Evolutionary conservation across 2,797 vertebrate species (phyloP).

Genomic region (Alfaro cultratus): DNA sequence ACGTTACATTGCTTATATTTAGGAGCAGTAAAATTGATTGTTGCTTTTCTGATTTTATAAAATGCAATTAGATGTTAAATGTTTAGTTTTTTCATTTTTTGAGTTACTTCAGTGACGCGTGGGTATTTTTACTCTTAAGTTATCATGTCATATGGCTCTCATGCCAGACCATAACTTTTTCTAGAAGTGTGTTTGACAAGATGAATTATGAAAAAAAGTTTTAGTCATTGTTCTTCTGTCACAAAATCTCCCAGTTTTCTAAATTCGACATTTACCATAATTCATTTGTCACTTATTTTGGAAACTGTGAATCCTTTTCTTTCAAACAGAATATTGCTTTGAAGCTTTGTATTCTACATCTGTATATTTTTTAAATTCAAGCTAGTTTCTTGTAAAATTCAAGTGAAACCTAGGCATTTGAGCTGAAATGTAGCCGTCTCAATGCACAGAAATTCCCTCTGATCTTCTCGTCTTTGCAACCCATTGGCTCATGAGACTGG

Average conservation of each 20-base stretch:
- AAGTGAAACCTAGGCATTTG: conserved; percentile 37
- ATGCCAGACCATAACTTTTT: conserved; percentile 9
- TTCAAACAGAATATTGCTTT: conserved; percentile 14
- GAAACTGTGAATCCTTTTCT: conserved; percentile 1
- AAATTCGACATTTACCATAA: conserved; percentile 21
- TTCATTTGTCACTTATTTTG: conserved; percentile 15
- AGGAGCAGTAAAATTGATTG: background rate
- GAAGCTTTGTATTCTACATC: conserved; percentile 11
- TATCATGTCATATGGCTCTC: background rate
- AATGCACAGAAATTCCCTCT: conserved; percentile 54
- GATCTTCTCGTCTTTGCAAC: conserved; percentile 59
- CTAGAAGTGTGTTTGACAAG: conserved; percentile 58
- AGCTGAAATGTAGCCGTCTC: conserved; percentile 51
- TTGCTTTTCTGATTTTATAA: background rate
- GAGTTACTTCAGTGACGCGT: background rate
- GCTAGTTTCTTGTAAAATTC: conserved; percentile 30
- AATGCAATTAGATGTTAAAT: background rate
- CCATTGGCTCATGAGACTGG: conserved; percentile 59
- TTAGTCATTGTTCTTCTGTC: conserved; percentile 55
- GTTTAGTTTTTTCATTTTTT: background rate
- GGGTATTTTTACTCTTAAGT: background rate
- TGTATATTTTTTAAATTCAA: conserved; percentile 23
- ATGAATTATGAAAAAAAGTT: conserved; percentile 63
- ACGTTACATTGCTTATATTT: background rate
- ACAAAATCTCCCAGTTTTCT: conserved; percentile 35